Evolutionary conservation across 2,113 vertebrate genomes (phyloP).

Genomic region (Hypanus sabinus): DNA sequence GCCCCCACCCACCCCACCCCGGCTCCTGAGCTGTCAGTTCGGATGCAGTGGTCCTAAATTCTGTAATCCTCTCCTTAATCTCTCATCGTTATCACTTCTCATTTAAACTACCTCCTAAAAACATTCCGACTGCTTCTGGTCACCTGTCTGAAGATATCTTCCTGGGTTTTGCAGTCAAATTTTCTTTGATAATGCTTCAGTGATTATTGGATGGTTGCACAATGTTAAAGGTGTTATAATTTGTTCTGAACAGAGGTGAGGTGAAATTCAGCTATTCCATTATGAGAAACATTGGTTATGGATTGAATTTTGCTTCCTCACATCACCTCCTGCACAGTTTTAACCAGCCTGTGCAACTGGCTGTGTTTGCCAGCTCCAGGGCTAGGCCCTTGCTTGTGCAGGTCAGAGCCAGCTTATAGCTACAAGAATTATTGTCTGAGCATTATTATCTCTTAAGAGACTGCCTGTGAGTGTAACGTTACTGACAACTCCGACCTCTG

Average conservation of each 20-base stretch:
- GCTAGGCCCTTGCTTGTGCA: neutral
- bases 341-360: neutral
- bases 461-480: neutral
- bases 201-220: neutral
- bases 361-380: neutral
- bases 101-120: neutral
- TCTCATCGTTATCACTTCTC: neutral
- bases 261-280: neutral
- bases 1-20: neutral
- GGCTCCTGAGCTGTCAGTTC: neutral
- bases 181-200: neutral
- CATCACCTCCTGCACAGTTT: neutral
- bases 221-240: neutral
- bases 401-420: conserved; percentile 11
- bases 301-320: neutral
- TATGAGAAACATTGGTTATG: neutral
- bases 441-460: conserved; percentile 1
- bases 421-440: neutral
- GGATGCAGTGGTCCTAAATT: neutral
- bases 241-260: neutral
- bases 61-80: neutral
- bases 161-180: neutral
- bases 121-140: neutral
- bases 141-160: neutral
- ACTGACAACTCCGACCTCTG: neutral